Evolutionary conservation across 1,140 invertebrate species (phyloP), one percentile per base, ranked within the genome.

Genomic region (Musca vetustissima): DNA sequence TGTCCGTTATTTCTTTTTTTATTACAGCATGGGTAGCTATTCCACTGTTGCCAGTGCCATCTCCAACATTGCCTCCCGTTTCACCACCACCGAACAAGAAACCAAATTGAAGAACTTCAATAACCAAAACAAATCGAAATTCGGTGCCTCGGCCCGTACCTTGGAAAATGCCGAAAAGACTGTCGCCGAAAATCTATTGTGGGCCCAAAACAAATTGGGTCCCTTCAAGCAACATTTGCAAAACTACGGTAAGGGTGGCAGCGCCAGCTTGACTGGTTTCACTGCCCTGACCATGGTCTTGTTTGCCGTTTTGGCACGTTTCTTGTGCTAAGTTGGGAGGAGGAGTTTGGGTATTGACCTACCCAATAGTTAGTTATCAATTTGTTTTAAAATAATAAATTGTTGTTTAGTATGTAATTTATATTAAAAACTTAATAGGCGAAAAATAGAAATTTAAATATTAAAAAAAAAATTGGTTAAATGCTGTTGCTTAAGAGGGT

Each of bases 71-170:
- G 84, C 83, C 15, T 67, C 72, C 1, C 83, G 84, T 24, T 83
- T 87, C 43, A 74, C 85, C 9, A 83, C 79, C 28, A 72, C 84
- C 61, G 69, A 70, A 28, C 82, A 87, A 71, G 75, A 84, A 7
- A 70, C 73, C 0, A 72, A 75, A 0, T 69, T 83, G 32, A 2
- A 73, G 36, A 64, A 21, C 14, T 83, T 83, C 71, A 79, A 77
- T 50, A 43, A 11, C 1, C 66, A 36, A 8, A 74, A 71, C 15
- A 64, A 65, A 14, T 0, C 14, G 9, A 72, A 77, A 2, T 80
- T 80, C 22, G 79, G 78, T 17, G 64, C 15, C 48, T 69, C 78
- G 1, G 43, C 59, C 13, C 25, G 72, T n/a, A 80, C 76, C 1
- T 21, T 80, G 19, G 61, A 32, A 8, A 48, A 70, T 6, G 76